Conservation (phyloP, 2,888 invertebrate genomes). For the Pocota personata region DNA sequence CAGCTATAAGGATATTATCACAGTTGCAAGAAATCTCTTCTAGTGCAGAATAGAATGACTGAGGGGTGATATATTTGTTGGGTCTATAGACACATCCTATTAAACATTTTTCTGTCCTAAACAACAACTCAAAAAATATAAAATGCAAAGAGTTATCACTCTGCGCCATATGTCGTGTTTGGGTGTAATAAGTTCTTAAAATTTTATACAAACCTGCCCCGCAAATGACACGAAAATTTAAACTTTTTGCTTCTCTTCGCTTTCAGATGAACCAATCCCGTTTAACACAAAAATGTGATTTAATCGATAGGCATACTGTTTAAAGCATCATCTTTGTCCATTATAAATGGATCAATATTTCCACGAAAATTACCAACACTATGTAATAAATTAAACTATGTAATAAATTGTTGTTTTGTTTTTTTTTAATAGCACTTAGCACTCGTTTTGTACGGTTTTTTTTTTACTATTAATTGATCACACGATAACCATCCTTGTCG, state of each 20-base stretch:
- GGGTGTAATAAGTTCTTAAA: no score
- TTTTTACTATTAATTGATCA: neutral
- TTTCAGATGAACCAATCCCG: neutral
- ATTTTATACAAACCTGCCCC: neutral
- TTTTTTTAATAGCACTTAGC: neutral
- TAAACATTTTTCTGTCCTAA: no score
- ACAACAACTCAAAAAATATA: no score
- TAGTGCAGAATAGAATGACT: no score
- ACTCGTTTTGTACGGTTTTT: neutral
- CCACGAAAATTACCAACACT: constrained; percentile 16
- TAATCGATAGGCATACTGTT: constrained; percentile 16
- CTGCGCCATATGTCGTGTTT: no score
- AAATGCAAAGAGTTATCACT: no score
- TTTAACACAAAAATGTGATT: constrained; percentile 16
- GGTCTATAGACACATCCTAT: no score
- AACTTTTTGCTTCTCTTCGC: neutral
- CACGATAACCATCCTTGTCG: neutral
- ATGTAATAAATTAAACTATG: neutral
- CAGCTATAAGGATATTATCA: no score
- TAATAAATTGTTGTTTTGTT: no score
- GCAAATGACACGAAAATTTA: constrained; percentile 1
- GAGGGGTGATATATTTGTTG: no score
- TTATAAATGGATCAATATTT: constrained; percentile 20
- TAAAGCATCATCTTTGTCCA: constrained; percentile 3
- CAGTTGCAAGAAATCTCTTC: no score